Base-by-base conservation (phyloP, 1,140 invertebrate genomes). In the Hestina assimilis region DNA sequence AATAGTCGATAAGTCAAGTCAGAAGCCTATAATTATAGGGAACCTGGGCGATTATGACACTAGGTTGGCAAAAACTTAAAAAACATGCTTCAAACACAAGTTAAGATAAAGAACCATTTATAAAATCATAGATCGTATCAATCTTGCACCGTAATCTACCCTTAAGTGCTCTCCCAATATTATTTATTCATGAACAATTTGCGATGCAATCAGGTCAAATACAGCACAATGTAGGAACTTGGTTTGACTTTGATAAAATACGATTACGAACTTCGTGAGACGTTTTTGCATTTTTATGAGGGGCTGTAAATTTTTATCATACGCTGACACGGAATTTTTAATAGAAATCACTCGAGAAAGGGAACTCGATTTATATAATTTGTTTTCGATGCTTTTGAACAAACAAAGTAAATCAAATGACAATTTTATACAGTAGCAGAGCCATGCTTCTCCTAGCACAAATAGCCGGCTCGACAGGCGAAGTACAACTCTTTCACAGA, bases 121-220 rank as follows among this genome's bases (percentile, higher is more conserved):
- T 65, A 59, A 59, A 57, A 51, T 51, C 45, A 45, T 35, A 60
- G 38, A 57, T 35, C 51, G 42, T 51, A 59, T 64, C 43, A 66
- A 66, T 65, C 46, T 67, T 57, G 50, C 43, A 63, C 58, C 31
- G 63, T 70, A 72, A 75, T 72, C 58, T 61, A 62, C 64, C 59
- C 73, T 72, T 80, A 76, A 84, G 71, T 65, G 68, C 68, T 59
- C 69, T 76, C 60, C 56, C 59, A 63, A 57, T 80, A 83, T 83
- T 82, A 85, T 78, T 81, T 85, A 83, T 85, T 85, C 80, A 85
- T 85, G 82, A 83, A 82, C 77, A 86, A 83, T 86, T 86, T 86
- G 74, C 73, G 75, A 80, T 83, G 77, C 83, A 83, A 86, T 83
- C 80, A 83, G 78, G 79, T 85, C 80, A 83, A 70, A 76, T 74